Evolutionary conservation across 2,888 invertebrate genomes (phyloP).

Genomic region (Chrysomela aeneicollis): DNA sequence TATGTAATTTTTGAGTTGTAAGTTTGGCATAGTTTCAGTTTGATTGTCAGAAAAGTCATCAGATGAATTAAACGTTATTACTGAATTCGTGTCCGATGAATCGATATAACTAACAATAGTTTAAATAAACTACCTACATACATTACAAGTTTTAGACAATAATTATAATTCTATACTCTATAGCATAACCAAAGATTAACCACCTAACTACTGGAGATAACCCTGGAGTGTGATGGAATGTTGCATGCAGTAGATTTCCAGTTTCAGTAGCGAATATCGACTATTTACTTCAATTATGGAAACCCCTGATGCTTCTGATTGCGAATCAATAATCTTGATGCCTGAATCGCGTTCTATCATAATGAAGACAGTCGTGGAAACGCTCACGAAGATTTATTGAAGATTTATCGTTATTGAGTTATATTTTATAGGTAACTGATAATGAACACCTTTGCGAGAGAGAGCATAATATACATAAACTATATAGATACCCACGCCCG

Average conservation of each 20-base stretch:
- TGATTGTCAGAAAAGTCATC: no score
- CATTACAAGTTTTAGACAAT: no score
- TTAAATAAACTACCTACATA: no score
- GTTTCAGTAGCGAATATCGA: background rate
- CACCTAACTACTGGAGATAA: background rate
- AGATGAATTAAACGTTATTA: no score
- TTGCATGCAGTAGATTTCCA: constrained; percentile 5
- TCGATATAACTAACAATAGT: no score
- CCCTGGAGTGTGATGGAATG: background rate
- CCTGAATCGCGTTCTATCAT: background rate
- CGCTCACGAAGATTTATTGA: constrained; percentile 32
- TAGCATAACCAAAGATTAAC: no score
- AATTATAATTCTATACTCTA: no score
- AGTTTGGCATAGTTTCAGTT: no score
- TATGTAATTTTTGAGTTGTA: no score
- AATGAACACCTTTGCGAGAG: constrained; percentile 45
- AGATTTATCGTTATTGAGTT: constrained; percentile 51
- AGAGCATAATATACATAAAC: constrained; percentile 44
- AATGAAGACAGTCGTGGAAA: constrained; percentile 1
- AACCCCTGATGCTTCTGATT: constrained; percentile 1
- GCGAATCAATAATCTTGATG: constrained; percentile 5
- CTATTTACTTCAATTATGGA: constrained; percentile 2
- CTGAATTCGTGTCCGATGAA: no score
- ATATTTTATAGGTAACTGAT: constrained; percentile 51
- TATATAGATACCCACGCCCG: constrained; percentile 47